Base-by-base conservation (phyloP, 2,113 vertebrate genomes). In the Eublepharis macularius region DNA sequence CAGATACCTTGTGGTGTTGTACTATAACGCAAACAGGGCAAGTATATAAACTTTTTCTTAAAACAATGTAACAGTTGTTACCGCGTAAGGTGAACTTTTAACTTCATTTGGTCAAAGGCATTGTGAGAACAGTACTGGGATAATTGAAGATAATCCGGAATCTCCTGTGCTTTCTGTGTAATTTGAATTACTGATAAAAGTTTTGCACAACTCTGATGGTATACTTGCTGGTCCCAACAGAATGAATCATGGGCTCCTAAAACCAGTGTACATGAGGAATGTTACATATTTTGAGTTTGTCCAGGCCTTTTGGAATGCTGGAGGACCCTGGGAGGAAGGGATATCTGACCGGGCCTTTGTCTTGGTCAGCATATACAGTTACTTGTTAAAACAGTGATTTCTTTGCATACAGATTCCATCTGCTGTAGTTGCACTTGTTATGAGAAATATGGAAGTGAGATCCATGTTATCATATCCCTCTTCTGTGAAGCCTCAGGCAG, bases 21-120 rank as follows among this genome's bases (percentile, higher is more conserved):
- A 99, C 95, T 99, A 99, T 78, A 99, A 99, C 0, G 98, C 98
- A 51, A 99, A 99, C 97, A 97, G 99, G 96, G 99, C 98, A 95
- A 0, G 98, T 96, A 76, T 13, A 0, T 43, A 2, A 2, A 2
- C 36, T 41, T 3, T 41, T 32, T 21, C 34, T 54, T 0, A 2
- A 60, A n/a, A 6, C 60, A 14, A 32, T 36, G 73, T 47, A 21
- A 6, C 32, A 6, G 5, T 13, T 6, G 65, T 69, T 51, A n/a
- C 34, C 17, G 2, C 16, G 32, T 12, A 2, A 17, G 34, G 39
- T 36, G 26, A 36, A 11, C 21, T 1, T 1, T 80, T 49, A 43
- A 17, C 51, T 45, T 29, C 34, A 0, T 1, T n/a, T 47, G 77
- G 39, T 43, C 51, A 36, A 81, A 57, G 49, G 2, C 76, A 0